Evolutionary conservation across 2,113 vertebrate genomes (phyloP), one percentile per base, ranked within the genome.

Genomic region (Columbina picui): DNA sequence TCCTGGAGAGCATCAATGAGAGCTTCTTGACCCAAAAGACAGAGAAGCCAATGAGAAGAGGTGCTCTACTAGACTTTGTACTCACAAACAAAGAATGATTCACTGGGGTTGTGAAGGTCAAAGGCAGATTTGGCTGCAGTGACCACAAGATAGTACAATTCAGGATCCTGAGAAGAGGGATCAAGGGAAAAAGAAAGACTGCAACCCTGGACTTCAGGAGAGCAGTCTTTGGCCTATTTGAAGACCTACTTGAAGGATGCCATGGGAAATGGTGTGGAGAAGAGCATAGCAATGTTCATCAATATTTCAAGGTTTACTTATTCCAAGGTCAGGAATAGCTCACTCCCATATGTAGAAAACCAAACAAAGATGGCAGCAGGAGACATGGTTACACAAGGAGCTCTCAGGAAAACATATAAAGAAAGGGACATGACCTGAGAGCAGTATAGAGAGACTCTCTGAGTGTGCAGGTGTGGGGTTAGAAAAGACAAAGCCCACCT

Each of bases 331-430:
- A 71, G 26, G 14, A 86, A 47, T n/a, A 13, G 2, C 20, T 74
- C 12, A 60, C 3, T 1, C 11, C 4, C 3, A 6, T 38, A 10
- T 7, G 1, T 26, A 22, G 5, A 9, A 84, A 71, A 71, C 47
- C 34, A 68, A 79, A 3, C 1, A 59, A 84, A 64, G 22, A 22
- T 34, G 25, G 27, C n/a, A 79, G 36, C 80, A 81, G 6, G 19
- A 49, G 53, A 3, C 10, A 52, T 39, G 8, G 4, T 64, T 45
- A 15, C 12, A n/a, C 12, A 45, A 59, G 12, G 2, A 73, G 6
- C 26, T 84, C 20, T 14, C 9, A 50, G 45, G 22, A 69, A 68
- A 90, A 56, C 7, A 14, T 12, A 30, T 11, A 52, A 73, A 88
- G 10, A 26, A 90, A 57, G 4, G 6, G 1, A 77, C 2, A 4